phyloP scores from a whole-genome alignment of 2,888 invertebrate genomes.

The Drosophila fulvimacula region DNA sequence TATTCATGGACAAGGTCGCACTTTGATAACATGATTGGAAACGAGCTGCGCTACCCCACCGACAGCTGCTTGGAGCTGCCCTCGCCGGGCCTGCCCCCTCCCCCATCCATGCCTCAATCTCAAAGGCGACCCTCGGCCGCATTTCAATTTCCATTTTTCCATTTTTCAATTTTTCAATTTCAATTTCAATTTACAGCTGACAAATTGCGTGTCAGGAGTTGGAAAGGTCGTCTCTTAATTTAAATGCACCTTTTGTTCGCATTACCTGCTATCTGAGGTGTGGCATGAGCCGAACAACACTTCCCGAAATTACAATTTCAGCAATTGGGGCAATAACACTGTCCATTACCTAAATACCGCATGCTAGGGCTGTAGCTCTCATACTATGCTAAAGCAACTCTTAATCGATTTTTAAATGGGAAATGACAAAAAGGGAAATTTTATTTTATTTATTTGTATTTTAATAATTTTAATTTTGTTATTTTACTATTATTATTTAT shows the following conservation, averaged over 20 bases:
- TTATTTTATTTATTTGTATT: not conserved
- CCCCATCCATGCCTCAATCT: not conserved
- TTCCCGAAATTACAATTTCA: not conserved
- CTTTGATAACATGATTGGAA: conserved; percentile 38
- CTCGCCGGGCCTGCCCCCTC: not conserved
- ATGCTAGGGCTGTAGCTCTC: not conserved
- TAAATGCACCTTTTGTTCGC: conserved; percentile 26
- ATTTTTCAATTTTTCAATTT: conserved; percentile 44
- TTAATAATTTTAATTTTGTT: not conserved
- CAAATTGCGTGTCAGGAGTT: conserved; percentile 50
- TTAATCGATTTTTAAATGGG: not conserved
- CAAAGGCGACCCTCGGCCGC: conserved; percentile 31
- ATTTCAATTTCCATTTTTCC: conserved; percentile 37
- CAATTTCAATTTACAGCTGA: conserved; percentile 50
- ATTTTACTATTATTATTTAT: not conserved
- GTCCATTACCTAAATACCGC: not conserved
- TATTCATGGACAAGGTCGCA: conserved; percentile 62
- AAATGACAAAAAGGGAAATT: no score
- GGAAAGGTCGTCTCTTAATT: conserved; percentile 47
- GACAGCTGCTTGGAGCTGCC: conserved; percentile 4
- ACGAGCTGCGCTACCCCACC: conserved; percentile 5
- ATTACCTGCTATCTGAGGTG: not conserved
- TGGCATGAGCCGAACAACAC: not conserved
- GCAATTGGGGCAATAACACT: not conserved
- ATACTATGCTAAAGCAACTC: not conserved